A percentile compares a stretch with the other conserved stretches of the same genome.
These are phyloP conservation scores for Himalopsyche tibetana DNA, from an alignment of 2,888 invertebrate genomes.

Conservation along the genomic window DNA sequence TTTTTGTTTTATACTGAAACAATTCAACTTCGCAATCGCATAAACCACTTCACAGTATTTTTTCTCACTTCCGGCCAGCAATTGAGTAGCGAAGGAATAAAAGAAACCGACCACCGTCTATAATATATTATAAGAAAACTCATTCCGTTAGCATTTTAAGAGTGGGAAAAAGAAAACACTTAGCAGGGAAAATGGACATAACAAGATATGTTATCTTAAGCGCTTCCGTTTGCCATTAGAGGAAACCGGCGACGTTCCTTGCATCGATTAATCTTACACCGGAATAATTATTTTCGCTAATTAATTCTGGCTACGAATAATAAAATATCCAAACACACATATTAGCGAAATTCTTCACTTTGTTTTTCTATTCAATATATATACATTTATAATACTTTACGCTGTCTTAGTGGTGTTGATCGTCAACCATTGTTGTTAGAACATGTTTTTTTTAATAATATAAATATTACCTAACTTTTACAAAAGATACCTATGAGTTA, in stretches of 20 bases:
- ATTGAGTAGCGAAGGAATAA: background rate
- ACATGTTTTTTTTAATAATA: no score
- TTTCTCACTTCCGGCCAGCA: constrained; percentile 12
- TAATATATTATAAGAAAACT: constrained; percentile 10
- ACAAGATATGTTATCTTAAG: constrained; percentile 61
- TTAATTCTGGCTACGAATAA: constrained; percentile 30
- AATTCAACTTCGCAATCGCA: background rate
- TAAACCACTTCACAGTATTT: background rate
- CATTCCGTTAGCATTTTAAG: constrained; percentile 27
- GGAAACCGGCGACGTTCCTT: constrained; percentile 23
- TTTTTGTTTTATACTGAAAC: background rate
- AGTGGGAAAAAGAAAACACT: constrained; percentile 57
- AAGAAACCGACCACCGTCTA: background rate
- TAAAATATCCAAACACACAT: constrained; percentile 9
- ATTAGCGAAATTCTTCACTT: background rate
- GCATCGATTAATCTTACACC: constrained; percentile 54
- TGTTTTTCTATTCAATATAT: constrained; percentile 18
- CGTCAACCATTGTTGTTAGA: background rate
- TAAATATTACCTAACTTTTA: no score
- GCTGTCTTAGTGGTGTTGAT: background rate
- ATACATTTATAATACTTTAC: background rate
- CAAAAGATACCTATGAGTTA: no score
- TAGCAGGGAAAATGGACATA: constrained; percentile 56
- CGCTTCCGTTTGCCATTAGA: constrained; percentile 58
- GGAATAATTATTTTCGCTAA: constrained; percentile 42